These are phyloP conservation scores for Zeugodacus cucurbitae DNA, from an alignment of 1,140 invertebrate species.

Conservation along the genomic window DNA sequence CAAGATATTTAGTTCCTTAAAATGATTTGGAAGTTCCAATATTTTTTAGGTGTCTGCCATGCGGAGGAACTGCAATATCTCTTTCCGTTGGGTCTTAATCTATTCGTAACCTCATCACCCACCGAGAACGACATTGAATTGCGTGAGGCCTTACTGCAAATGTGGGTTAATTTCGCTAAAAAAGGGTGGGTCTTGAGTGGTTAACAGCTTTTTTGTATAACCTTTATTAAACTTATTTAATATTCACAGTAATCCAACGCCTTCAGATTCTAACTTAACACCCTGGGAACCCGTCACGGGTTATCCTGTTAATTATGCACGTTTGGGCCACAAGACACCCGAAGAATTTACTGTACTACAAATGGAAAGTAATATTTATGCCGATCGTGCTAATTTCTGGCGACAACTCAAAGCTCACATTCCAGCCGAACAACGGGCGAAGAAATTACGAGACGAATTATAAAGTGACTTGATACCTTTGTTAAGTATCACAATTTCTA, in stretches of 20 bases:
- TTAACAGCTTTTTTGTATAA: not conserved
- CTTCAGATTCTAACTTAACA: conserved; percentile 54
- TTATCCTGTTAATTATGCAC: conserved; percentile 64
- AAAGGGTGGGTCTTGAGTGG: conserved; percentile 68
- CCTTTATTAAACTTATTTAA: not conserved
- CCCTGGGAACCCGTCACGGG: conserved; percentile 67
- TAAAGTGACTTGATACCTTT: not conserved
- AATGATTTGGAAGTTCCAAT: not conserved
- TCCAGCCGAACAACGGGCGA: conserved; percentile 47
- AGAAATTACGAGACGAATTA: conserved; percentile 45
- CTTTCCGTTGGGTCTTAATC: conserved; percentile 73
- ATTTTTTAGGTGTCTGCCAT: conserved; percentile 72
- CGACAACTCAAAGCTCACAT: conserved; percentile 52
- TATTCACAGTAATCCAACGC: conserved; percentile 68
- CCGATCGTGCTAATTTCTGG: conserved; percentile 58
- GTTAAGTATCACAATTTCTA: too few species aligned
- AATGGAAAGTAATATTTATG: conserved; percentile 50
- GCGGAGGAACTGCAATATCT: conserved; percentile 80
- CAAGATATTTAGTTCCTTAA: not conserved
- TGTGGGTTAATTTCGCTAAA: conserved; percentile 79
- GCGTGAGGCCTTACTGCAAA: conserved; percentile 69
- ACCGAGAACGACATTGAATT: conserved; percentile 68
- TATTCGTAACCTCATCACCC: conserved; percentile 68
- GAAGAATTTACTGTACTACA: conserved; percentile 44
- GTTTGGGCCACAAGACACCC: conserved; percentile 63